Conservation (phyloP, 1,140 invertebrate species). For the Trinorchestia longiramus region DNA sequence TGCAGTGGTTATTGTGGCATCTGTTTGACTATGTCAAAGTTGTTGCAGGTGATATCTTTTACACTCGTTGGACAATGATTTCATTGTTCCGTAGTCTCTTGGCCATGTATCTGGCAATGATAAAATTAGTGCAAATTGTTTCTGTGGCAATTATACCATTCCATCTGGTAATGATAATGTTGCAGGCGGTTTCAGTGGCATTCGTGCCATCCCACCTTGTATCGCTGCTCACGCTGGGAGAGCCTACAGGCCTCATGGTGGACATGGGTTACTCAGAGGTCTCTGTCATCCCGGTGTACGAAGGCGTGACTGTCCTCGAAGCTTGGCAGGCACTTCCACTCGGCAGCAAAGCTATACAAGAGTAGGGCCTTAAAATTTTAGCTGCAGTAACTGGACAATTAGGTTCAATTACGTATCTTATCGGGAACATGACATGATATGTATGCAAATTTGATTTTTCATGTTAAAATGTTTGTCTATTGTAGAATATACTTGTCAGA, state of each 20-base stretch:
- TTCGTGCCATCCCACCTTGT: constrained; percentile 85
- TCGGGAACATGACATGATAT: background rate
- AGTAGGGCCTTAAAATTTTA: constrained; percentile 69
- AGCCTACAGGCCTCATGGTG: constrained; percentile 83
- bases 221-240: constrained; percentile 81
- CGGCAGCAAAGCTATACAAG: constrained; percentile 78
- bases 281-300: constrained; percentile 84
- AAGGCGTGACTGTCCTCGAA: constrained; percentile 85
- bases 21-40: too few relatives aligned
- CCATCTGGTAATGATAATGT: too few relatives aligned
- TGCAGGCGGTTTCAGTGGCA: constrained; percentile 77
- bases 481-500: background rate
- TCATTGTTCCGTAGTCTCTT: too few relatives aligned
- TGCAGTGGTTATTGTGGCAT: too few relatives aligned
- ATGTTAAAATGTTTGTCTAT: background rate
- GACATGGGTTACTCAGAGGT: constrained; percentile 90
- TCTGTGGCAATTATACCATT: too few relatives aligned
- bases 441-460: background rate
- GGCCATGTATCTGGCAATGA: too few relatives aligned
- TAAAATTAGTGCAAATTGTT: too few relatives aligned
- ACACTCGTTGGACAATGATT: too few relatives aligned
- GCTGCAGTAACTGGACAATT: background rate
- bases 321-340: constrained; percentile 83
- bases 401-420: background rate
- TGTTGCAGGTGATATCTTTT: too few relatives aligned